Base-by-base conservation (phyloP, 2,888 invertebrate genomes). In the Leucozona laternaria region DNA sequence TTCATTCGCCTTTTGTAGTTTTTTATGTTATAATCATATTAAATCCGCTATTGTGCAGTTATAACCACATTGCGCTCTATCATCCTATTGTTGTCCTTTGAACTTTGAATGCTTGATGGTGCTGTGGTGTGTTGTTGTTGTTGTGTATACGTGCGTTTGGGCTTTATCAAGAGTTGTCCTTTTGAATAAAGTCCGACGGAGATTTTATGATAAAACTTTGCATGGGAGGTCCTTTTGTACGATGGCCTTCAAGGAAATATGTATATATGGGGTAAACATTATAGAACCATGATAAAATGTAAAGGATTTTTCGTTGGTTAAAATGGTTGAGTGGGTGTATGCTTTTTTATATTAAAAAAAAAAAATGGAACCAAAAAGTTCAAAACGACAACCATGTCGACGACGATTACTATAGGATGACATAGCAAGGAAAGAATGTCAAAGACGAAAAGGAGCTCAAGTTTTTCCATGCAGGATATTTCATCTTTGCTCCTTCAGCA, bases 181-280 rank as follows among this genome's bases (percentile, higher is more conserved):
- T 53, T 68, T 37, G 13, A 53, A 53, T 37, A 43, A 43, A 50
- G 37, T 37, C 50, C 34, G 34, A 68, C 17, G n/a, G 22, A 66
- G 66, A 66, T 66, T 48, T 53, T 53, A 68, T 53, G 37, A 53
- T 53, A 68, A 53, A 68, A 53, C 68, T 68, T 68, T 68, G 68
- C 68, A 68, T 68, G 17, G 50, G 10, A 37, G 10, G n/a, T 34
- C 31, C n/a, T 37, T 53, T 37, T 28, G 28, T 28, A 28, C 6
- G 22, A 68, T 68, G 50, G 68, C 37, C 34, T 11, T 53, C 66
- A 48, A 48, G 48, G 48, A 64, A 45, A 45, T 64, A 64, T 64
- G 48, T 31, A 64, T 64, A 45, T 64, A 64, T 64, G 28, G 17
- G 62, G 11, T 17, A 7, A 45, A 64, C 25, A 64, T 64, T 64